Evolutionary conservation across 1,140 invertebrate species (phyloP), one percentile per base, ranked within the genome.

Genomic region (Lasioglossum baleicum): DNA sequence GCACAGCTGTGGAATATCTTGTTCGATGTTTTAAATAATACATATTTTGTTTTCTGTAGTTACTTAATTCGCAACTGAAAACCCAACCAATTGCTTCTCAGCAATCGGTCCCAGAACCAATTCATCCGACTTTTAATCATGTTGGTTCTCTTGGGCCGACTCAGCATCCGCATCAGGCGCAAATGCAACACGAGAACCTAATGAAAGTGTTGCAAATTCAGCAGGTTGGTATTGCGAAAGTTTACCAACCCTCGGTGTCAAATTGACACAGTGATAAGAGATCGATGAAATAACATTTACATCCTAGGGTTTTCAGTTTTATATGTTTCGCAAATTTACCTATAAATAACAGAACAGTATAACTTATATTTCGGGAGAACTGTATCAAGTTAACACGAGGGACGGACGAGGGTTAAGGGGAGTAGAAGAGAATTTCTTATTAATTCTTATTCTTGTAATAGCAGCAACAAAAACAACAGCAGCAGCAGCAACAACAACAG

Each of bases 141-240:
- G 85, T 91, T 64, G 91, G 92, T 60, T 91, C 90, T 2, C 83
- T 93, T 65, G 92, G 92, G 17, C 91, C 91, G 22, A 84, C 90
- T 31, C 93, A 93, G 73, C 92, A 93, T 82, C 89, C 90, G 8
- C 92, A 93, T 85, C 93, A 93, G 51, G 91, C 91, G 68, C 93
- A 93, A 72, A 90, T 94, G 89, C 93, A 94, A 69, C 93, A 94
- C 65, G 94, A 94, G 76, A 91, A 94, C 80, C 83, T 94, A 26
- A 91, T 94, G 89, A 94, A 94, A 88, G 91, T 94, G 7, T 84
- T 94, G 60, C 92, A 94, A 66, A 92, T 94, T 72, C 93, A 94
- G 81, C 92, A 93, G 89, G 90, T 91, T 64, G 48, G 76, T 68
- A 44, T 63, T 1, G 15, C 17, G n/a, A 22, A 17, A 42, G 63